phyloP scores from a whole-genome alignment of 2,888 invertebrate genomes.

The Machimus atricapillus region DNA sequence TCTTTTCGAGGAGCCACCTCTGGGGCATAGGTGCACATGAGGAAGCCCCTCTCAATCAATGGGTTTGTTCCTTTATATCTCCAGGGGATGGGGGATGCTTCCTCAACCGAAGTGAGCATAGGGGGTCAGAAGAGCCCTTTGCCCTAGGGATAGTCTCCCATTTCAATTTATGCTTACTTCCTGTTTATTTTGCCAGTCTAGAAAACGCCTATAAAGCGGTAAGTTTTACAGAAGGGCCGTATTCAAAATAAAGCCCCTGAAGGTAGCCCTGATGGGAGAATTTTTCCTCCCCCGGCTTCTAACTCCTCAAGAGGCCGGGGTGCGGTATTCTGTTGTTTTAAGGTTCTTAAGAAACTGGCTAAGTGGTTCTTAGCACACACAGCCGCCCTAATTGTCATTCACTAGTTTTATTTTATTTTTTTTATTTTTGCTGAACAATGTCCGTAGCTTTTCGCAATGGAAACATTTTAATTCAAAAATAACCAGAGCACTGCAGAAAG shows the following conservation, averaged over 20 bases:
- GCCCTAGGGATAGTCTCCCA: not conserved
- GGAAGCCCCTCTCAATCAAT: not conserved
- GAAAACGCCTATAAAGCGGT: not conserved
- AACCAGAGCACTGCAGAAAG: slow-evolving; percentile 6
- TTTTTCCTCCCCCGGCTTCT: not conserved
- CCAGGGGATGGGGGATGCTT: not conserved
- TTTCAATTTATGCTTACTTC: slow-evolving; percentile 9
- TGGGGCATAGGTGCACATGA: not conserved
- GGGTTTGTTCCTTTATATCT: not conserved
- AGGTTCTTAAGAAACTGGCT: slow-evolving; percentile 7
- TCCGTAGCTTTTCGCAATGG: not conserved
- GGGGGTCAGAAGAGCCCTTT: not conserved
- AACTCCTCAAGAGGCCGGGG: not conserved
- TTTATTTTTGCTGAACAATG: not conserved
- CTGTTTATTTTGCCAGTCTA: slow-evolving; percentile 1
- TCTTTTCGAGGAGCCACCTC: not conserved
- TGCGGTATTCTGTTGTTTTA: slow-evolving; percentile 25
- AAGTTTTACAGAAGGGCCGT: not conserved
- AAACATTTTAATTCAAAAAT: slow-evolving; percentile 32
- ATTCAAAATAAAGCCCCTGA: not conserved
- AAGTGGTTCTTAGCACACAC: slow-evolving; percentile 9
- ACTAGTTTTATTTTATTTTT: not conserved
- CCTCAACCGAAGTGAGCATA: not conserved
- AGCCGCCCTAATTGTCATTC: slow-evolving; percentile 27
- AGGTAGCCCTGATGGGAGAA: not conserved